These are phyloP conservation scores for Eubucco bourcierii DNA, from an alignment of 2,113 vertebrate genomes.

Conservation along the genomic window DNA sequence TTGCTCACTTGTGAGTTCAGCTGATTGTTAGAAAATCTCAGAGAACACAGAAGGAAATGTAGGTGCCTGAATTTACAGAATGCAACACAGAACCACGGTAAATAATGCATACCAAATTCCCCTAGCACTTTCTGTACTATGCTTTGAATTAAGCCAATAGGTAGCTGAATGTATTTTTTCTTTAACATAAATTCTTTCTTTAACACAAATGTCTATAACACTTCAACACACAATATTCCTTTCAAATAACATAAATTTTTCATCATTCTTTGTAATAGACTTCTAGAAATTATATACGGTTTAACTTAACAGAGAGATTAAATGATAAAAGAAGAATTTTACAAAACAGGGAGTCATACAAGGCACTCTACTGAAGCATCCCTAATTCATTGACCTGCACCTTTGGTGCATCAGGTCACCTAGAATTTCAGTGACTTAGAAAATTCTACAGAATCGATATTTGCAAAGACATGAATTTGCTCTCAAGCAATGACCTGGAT, in stretches of 20 bases:
- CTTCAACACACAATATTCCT: neutral
- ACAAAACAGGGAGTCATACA: neutral
- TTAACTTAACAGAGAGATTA: neutral
- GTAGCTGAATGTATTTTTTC: neutral
- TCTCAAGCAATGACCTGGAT: constrained; percentile 12
- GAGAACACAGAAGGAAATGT: neutral
- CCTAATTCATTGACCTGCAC: neutral
- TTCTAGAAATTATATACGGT: neutral
- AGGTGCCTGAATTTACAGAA: neutral
- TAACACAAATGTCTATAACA: neutral
- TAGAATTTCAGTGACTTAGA: neutral
- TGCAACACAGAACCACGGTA: neutral
- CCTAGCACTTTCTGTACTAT: neutral
- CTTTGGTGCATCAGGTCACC: neutral
- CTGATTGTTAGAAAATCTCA: neutral
- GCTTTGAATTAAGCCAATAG: neutral
- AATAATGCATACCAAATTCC: neutral
- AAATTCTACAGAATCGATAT: constrained; percentile 20
- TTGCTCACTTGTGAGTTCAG: neutral
- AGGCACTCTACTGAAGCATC: neutral
- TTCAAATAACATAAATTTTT: neutral
- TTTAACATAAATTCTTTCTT: neutral
- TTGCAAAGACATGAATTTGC: neutral
- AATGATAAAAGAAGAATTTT: neutral
- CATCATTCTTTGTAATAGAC: neutral